Evolutionary conservation across 2,888 invertebrate species (phyloP), one percentile per base, ranked within the genome.

Genomic region (Sinelater perroti): DNA sequence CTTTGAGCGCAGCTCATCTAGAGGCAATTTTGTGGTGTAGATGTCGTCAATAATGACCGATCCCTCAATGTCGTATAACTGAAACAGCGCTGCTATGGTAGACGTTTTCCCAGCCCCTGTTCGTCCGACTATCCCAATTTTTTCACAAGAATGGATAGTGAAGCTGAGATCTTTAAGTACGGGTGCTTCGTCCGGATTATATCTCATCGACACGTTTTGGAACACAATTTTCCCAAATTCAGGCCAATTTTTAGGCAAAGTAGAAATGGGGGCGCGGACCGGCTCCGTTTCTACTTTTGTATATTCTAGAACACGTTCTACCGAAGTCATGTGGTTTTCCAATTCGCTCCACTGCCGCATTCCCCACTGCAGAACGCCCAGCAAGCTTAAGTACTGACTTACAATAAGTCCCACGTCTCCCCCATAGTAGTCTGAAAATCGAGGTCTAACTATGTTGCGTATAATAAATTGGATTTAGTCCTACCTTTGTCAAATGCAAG

Each of bases 71-170:
- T 87, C 88, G 4, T 91, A 88, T 60, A 97, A 75, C 54, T 95
- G 88, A 76, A 94, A 95, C 13, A 95, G 78, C 1, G 90, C 89
- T 0, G 89, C 83, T 67, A 91, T 88, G 36, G 90, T 77, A 0
- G 90, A 90, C 0, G 89, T 88, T 74, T 91, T 91, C n/a, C 93
- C 93, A 1, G 93, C 93, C 0, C 93, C 93, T 0, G 93, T 93
- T 66, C 93, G 79, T 0, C 93, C 93, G 1, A 91, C 89, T 5
- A 93, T 87, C 1, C 92, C 92, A 20, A 91, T 82, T 81, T 89
- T 90, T 80, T 87, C 85, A 53, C 85, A 85, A 10, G 87, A 82
- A 68, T 87, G 80, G 45, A 93, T 85, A 0, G 79, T 73, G 53
- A 93, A 84, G 57, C 82, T 85, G 2, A 93, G 78, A 61, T 87